Conservation (phyloP, 2,113 vertebrate genomes). For the Cichladusa arquata region DNA sequence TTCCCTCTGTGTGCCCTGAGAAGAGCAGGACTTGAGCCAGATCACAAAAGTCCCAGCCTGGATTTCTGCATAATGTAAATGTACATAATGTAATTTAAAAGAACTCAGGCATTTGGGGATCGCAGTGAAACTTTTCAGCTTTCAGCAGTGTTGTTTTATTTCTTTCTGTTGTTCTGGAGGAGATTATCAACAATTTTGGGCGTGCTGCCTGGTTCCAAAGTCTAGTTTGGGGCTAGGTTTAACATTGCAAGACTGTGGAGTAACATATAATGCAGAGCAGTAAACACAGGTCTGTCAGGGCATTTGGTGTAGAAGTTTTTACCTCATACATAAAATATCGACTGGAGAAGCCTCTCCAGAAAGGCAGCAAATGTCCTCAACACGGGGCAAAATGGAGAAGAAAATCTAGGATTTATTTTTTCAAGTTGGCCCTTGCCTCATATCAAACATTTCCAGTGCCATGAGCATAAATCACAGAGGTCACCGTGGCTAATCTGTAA, state of each 20-base stretch:
- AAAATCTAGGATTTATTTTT: slow-evolving; percentile 9
- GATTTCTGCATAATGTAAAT: not conserved
- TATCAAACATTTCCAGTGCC: slow-evolving; percentile 28
- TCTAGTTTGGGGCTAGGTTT: slow-evolving; percentile 30
- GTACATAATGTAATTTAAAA: not conserved
- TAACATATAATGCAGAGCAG: slow-evolving; percentile 8
- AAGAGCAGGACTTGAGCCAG: not conserved
- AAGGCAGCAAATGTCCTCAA: not conserved
- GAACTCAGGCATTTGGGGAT: not conserved
- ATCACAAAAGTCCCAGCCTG: not conserved
- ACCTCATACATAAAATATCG: not conserved
- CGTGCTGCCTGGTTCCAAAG: slow-evolving; percentile 52
- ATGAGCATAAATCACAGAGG: slow-evolving; percentile 8
- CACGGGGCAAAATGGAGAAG: not conserved
- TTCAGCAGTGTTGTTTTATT: not conserved
- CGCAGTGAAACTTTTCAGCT: not conserved
- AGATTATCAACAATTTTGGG: slow-evolving; percentile 53
- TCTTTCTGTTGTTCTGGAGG: slow-evolving; percentile 21
- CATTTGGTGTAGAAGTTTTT: not conserved
- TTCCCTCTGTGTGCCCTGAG: not conserved
- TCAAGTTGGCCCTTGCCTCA: slow-evolving; percentile 1
- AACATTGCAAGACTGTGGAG: slow-evolving; percentile 10
- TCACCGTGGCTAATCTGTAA: slow-evolving; percentile 26
- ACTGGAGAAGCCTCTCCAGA: not conserved
- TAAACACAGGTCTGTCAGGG: not conserved